Percentiles rank a stretch among this genome's conserved stretches.
phyloP scores from a whole-genome alignment of 2,888 invertebrate species.

The Listrodromus nycthemerus region DNA sequence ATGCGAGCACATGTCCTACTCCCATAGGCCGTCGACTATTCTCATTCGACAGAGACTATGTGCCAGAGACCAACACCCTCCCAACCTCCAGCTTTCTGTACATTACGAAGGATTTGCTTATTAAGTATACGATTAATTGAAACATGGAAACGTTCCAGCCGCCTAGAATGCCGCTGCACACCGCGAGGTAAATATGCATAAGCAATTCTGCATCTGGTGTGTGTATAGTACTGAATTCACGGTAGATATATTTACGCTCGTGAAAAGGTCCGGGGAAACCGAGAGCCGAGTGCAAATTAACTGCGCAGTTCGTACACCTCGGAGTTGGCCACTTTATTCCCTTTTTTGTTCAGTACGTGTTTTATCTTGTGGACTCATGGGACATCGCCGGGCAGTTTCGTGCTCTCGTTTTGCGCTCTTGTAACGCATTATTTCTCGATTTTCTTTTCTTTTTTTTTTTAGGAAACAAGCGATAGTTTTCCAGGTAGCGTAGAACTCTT shows the following conservation, averaged over 20 bases:
- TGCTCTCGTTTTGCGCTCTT: background rate
- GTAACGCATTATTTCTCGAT: background rate
- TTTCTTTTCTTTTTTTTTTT: background rate
- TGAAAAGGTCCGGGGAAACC: background rate
- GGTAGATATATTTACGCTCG: constrained; percentile 16
- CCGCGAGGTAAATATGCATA: constrained; percentile 52
- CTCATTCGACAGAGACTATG: background rate
- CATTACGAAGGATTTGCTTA: constrained; percentile 63
- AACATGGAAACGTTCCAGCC: constrained; percentile 57
- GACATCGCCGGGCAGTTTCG: background rate
- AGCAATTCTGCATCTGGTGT: constrained; percentile 47
- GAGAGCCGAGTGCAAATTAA: constrained; percentile 11
- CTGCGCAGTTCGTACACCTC: background rate
- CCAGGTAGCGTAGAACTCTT: background rate
- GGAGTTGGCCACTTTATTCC: background rate
- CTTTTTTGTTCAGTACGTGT: background rate
- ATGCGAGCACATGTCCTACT: constrained; percentile 57
- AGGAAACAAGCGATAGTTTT: background rate
- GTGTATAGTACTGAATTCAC: constrained; percentile 24
- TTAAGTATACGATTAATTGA: constrained; percentile 67
- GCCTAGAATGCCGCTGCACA: background rate
- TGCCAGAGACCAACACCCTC: background rate
- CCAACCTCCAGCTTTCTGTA: constrained; percentile 8
- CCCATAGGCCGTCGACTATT: background rate
- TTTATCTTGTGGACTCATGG: background rate